Base-by-base conservation (phyloP, 2,797 vertebrate species). In the Onychomys torridus region DNA sequence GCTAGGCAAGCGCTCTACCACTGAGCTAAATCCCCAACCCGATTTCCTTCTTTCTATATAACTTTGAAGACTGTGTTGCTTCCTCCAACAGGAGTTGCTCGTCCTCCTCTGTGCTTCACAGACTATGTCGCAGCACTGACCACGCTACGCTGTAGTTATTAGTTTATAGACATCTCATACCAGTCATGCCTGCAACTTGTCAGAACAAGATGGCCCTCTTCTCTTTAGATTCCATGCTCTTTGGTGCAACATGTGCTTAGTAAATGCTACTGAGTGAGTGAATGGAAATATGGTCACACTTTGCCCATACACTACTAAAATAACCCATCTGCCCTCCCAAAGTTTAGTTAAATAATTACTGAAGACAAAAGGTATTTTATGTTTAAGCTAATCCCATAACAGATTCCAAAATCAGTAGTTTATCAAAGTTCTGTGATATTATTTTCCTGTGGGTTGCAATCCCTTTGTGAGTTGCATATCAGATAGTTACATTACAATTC, bases 371-470 rank as follows among this genome's bases (percentile, higher is more conserved):
- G 61, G 67, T 4, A 46, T 43, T 92, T 97, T 13, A 46, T 95
- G 91, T 76, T 95, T 93, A 95, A 94, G 84, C 16, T 27, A 91
- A n/a, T 83, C 73, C 12, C n/a, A 16, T 90, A 90, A 59, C 23
- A 91, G 11, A 90, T 67, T 67, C n/a, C 32, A 93, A 91, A 9
- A 29, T 65, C 91, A 25, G 4, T 92, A 34, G 91, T 95, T 95
- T 87, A 84, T 94, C 17, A 65, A 40, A 59, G 7, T 84, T 95
- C 27, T 94, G 29, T 13, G 73, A 21, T 91, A 84, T 82, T 89
- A 75, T 79, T 94, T 94, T 78, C 32, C 43, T 49, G 19, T 49
- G 46, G 43, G 43, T 49, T 46, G 21, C 6, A 6, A 49, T 32
- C 27, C 40, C 19, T 13, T 8, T 85, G 12, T 46, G 32, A 12